phyloP scores from a whole-genome alignment of 2,888 invertebrate genomes.

The Coleophora deauratella region DNA sequence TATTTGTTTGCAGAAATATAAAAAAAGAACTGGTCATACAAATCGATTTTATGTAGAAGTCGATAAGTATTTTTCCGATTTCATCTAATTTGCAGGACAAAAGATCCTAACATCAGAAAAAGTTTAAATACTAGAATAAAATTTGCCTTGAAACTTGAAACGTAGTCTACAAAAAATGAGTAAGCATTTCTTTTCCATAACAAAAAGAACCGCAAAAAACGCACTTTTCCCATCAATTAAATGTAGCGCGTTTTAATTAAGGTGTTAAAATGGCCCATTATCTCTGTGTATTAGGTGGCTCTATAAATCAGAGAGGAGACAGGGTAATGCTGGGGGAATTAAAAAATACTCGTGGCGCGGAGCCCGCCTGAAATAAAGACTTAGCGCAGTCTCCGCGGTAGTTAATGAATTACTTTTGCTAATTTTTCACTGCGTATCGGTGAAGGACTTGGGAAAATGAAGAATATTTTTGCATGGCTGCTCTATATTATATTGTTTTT shows the following conservation, averaged over 20 bases:
- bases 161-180: too few relatives aligned
- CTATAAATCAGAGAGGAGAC: constrained; percentile 64
- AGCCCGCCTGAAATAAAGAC: constrained; percentile 61
- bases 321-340: constrained; percentile 66
- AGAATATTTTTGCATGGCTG: background rate
- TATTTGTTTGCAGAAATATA: too few relatives aligned
- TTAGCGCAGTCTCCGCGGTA: constrained; percentile 61
- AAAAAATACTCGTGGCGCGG: constrained; percentile 56
- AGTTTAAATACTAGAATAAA: too few relatives aligned
- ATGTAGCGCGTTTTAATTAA: constrained; percentile 54
- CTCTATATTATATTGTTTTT: too few relatives aligned
- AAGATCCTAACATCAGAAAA: too few relatives aligned
- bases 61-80: too few relatives aligned
- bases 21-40: too few relatives aligned
- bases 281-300: constrained; percentile 47
- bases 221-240: constrained; percentile 42
- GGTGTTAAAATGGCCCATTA: constrained; percentile 63
- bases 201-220: constrained; percentile 25
- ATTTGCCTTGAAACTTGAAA: too few relatives aligned
- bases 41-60: too few relatives aligned
- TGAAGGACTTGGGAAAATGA: constrained; percentile 26
- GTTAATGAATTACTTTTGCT: constrained; percentile 71
- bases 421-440: constrained; percentile 43
- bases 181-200: too few relatives aligned
- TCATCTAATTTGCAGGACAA: too few relatives aligned